These are phyloP conservation scores for Buteo buteo DNA, from an alignment of 2,113 vertebrate species.

Conservation along the genomic window DNA sequence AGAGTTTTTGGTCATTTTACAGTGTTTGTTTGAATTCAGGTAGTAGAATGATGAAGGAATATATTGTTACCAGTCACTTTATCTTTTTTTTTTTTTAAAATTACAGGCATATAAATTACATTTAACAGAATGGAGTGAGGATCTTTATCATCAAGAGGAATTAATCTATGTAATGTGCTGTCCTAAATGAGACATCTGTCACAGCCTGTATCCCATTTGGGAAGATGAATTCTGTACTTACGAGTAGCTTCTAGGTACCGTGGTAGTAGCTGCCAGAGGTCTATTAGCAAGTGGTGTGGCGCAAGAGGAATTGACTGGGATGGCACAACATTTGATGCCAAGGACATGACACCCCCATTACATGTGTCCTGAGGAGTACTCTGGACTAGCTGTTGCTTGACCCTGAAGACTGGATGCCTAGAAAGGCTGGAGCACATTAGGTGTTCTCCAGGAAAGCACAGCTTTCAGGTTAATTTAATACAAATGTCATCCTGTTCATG, in stretches of 20 bases:
- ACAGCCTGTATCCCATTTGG: neutral
- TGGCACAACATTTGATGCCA: neutral
- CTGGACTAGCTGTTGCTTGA: neutral
- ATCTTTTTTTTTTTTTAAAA: neutral
- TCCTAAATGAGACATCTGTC: slow-evolving; percentile 9
- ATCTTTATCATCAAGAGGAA: neutral
- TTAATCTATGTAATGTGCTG: slow-evolving; percentile 25
- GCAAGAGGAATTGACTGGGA: neutral
- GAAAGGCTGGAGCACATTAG: neutral
- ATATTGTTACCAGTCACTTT: neutral
- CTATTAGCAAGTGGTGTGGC: neutral
- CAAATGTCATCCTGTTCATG: neutral
- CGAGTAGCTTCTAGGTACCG: neutral
- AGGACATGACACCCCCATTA: neutral
- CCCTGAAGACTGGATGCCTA: neutral
- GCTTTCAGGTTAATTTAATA: neutral
- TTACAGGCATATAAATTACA: neutral
- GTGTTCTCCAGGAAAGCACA: neutral
- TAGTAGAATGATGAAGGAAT: neutral
- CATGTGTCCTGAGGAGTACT: neutral
- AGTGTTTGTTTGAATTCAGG: neutral
- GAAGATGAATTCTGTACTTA: neutral
- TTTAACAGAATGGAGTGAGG: neutral
- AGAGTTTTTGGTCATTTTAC: neutral
- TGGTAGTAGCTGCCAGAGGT: neutral